Conservation (phyloP, 2,113 vertebrate species). For the Catharus minimus region DNA sequence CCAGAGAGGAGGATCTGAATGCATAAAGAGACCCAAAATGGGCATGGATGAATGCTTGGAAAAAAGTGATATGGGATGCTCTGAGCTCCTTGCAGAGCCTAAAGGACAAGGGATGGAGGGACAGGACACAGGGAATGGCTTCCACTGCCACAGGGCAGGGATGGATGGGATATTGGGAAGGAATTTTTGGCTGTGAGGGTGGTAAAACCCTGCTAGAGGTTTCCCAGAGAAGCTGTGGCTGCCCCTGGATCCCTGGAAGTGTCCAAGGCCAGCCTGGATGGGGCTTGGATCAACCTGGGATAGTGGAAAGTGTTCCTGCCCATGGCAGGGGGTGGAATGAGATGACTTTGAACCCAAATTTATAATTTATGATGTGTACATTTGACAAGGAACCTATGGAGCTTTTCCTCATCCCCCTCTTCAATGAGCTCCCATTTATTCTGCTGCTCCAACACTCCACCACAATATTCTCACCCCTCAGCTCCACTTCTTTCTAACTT, state of each 20-base stretch:
- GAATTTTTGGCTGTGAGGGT: neutral
- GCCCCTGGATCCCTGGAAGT: neutral
- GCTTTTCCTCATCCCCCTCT: neutral
- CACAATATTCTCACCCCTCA: neutral
- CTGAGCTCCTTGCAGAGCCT: rapidly evolving
- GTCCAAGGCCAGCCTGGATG: rapidly evolving
- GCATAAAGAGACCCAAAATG: neutral
- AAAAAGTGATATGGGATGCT: neutral
- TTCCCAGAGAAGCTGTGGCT: neutral
- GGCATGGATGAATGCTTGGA: rapidly evolving
- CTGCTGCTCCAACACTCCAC: neutral
- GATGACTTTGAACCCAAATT: neutral
- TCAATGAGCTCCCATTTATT: rapidly evolving
- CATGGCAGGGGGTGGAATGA: neutral
- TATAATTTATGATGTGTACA: rapidly evolving
- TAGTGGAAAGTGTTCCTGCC: neutral
- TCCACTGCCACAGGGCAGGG: neutral
- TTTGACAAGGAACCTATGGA: neutral
- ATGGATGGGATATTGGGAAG: rapidly evolving
- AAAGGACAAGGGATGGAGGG: neutral
- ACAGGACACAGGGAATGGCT: neutral
- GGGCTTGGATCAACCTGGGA: rapidly evolving
- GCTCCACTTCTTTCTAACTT: neutral
- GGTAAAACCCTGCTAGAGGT: rapidly evolving
- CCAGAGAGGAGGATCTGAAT: neutral